These are phyloP conservation scores for Oryzias woworae DNA, from an alignment of 2,113 vertebrate genomes.

Conservation along the genomic window DNA sequence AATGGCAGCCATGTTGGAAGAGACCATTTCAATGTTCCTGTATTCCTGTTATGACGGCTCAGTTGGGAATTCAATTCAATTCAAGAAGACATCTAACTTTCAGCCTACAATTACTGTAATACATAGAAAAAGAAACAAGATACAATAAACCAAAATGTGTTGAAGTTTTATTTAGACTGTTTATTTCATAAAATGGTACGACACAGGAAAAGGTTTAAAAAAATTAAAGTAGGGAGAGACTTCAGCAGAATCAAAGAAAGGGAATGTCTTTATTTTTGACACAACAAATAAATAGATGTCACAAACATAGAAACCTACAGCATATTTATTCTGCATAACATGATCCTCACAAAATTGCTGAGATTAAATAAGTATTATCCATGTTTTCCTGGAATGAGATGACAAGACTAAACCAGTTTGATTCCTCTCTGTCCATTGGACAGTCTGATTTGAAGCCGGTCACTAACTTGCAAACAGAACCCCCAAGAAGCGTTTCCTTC, in stretches of 20 bases:
- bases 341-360: background rate
- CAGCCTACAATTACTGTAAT: no score
- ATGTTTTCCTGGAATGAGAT: slow-evolving; percentile 34
- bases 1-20: no score
- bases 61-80: no score
- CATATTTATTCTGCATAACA: slow-evolving; percentile 12
- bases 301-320: slow-evolving; percentile 26
- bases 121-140: slow-evolving; percentile 1
- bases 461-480: no score
- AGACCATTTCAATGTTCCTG: no score
- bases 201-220: slow-evolving; percentile 43
- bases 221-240: no score
- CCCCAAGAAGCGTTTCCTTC: no score
- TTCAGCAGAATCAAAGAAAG: slow-evolving; percentile 30
- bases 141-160: slow-evolving; percentile 17
- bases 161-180: slow-evolving; percentile 38
- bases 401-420: slow-evolving; percentile 1
- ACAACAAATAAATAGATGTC: slow-evolving; percentile 50
- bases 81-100: no score
- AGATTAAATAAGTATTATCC: slow-evolving; percentile 27
- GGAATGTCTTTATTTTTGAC: slow-evolving; percentile 20
- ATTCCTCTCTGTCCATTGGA: no score
- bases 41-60: no score
- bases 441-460: no score
- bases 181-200: slow-evolving; percentile 40